Conservation (phyloP, 2,113 vertebrate species). For the Nothobranchius furzeri region DNA sequence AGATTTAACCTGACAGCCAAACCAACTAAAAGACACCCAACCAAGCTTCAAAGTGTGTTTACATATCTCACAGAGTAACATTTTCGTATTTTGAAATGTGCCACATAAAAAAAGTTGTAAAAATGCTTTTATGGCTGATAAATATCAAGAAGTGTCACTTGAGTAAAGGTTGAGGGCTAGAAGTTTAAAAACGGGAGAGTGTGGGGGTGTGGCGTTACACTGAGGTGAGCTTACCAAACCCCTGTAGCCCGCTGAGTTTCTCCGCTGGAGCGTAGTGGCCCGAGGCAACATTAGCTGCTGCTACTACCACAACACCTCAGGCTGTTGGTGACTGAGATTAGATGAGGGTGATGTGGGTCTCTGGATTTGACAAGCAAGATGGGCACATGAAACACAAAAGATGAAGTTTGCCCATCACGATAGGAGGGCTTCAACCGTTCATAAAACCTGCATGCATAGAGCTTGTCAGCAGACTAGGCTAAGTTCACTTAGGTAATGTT, state of each 20-base stretch:
- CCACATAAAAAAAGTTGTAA: background rate
- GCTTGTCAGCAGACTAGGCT: constrained; percentile 55
- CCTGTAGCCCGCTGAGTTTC: background rate
- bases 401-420: background rate
- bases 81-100: constrained; percentile 5
- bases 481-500: constrained; percentile 71
- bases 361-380: constrained; percentile 9
- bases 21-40: background rate
- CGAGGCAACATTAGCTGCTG: background rate
- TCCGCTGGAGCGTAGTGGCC: background rate
- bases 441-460: constrained; percentile 34
- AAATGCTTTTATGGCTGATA: constrained; percentile 12
- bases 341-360: constrained; percentile 6
- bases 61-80: background rate
- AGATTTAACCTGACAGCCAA: constrained; percentile 4
- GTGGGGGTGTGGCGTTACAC: background rate
- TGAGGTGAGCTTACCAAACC: background rate
- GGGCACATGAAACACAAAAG: background rate
- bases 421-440: background rate
- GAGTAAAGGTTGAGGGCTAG: constrained; percentile 4
- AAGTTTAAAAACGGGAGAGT: constrained; percentile 11
- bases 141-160: constrained; percentile 6
- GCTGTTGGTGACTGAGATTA: constrained; percentile 1
- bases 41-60: constrained; percentile 10
- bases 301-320: background rate